Evolutionary conservation across 2,113 vertebrate species (phyloP).

Genomic region (Cyanoramphus novaezelandiae): DNA sequence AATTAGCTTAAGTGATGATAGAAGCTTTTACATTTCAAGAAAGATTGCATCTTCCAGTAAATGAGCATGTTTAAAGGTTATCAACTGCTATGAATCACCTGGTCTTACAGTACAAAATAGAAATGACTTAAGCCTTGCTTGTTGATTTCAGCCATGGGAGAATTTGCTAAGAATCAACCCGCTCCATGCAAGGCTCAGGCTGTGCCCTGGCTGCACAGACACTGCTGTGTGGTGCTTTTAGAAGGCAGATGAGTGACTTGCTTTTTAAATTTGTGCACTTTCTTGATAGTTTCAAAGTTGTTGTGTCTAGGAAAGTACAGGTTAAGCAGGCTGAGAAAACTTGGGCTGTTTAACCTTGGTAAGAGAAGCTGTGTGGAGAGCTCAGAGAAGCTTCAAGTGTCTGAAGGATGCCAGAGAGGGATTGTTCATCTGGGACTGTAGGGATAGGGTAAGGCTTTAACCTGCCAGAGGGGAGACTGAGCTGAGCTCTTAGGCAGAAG

Average conservation of each 20-base stretch:
- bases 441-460: not conserved
- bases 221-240: not conserved
- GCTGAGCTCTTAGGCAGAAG: not conserved
- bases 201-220: rapidly evolving
- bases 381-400: not conserved
- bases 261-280: not conserved
- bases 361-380: not conserved
- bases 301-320: not conserved
- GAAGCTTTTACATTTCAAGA: not conserved
- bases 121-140: not conserved
- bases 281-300: not conserved
- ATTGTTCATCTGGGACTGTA: not conserved
- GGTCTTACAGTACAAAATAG: not conserved
- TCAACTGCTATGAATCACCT: not conserved
- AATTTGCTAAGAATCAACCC: not conserved
- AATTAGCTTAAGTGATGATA: not conserved
- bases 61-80: not conserved
- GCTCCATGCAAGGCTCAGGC: not conserved
- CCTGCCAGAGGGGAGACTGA: not conserved
- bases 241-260: not conserved
- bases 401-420: not conserved
- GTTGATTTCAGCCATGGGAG: not conserved
- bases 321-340: not conserved
- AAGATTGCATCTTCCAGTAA: not conserved
- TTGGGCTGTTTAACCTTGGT: not conserved